Conservation (phyloP, 2,888 invertebrate species). For the Cerceris rybyensis region DNA sequence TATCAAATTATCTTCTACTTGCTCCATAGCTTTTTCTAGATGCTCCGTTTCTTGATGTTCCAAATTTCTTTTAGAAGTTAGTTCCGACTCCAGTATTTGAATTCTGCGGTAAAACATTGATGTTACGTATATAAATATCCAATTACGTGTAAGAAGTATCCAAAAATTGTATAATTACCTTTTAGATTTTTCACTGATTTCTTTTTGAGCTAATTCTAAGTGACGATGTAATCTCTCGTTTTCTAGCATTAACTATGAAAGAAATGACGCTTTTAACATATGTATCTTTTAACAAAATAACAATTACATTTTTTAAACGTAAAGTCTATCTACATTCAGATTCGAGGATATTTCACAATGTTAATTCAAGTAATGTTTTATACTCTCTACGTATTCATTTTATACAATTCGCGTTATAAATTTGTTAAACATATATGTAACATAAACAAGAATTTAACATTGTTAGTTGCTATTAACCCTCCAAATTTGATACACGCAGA, state of each 20-base stretch:
- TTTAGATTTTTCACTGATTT: slow-evolving; percentile 83
- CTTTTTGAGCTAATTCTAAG: slow-evolving; percentile 83
- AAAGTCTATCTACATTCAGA: neutral
- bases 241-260: slow-evolving; percentile 76
- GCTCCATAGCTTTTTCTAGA: slow-evolving; percentile 84
- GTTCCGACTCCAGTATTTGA: slow-evolving; percentile 83
- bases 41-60: slow-evolving; percentile 84
- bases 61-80: slow-evolving; percentile 83
- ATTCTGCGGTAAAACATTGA: slow-evolving; percentile 76
- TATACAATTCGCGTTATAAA: neutral
- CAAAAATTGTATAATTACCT: slow-evolving; percentile 70
- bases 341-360: neutral
- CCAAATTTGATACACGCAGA: neutral
- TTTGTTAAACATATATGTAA: neutral
- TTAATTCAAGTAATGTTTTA: neutral
- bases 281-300: neutral
- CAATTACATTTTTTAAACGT: neutral
- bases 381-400: neutral
- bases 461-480: neutral
- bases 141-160: neutral
- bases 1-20: slow-evolving; percentile 85
- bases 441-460: neutral
- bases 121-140: neutral
- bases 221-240: slow-evolving; percentile 84
- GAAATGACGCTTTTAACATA: slow-evolving; percentile 19